A percentile compares a stretch with the other conserved stretches of the same genome.
Evolutionary conservation across 2,797 vertebrate species (phyloP).

Genomic region (Danio kyathit): DNA sequence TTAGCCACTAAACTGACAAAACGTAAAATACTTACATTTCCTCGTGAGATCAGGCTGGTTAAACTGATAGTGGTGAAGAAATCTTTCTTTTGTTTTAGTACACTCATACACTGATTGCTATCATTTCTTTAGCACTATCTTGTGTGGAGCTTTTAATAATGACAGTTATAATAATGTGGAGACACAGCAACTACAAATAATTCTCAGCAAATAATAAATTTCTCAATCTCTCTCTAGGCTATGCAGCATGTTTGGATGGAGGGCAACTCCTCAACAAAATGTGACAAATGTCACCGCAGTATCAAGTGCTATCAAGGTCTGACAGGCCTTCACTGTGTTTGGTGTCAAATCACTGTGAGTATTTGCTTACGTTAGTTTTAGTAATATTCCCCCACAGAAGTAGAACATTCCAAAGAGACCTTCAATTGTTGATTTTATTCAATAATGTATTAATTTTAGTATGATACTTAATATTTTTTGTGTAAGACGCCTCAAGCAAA

Average conservation of each 20-base stretch:
- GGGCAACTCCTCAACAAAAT: slow-evolving; percentile 91
- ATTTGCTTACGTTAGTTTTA: not conserved
- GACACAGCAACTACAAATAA: too few species aligned
- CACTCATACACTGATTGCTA: not conserved
- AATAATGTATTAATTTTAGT: too few species aligned
- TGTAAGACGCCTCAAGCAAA: not conserved
- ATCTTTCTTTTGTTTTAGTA: not conserved
- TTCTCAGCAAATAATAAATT: not conserved
- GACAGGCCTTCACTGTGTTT: slow-evolving; percentile 92
- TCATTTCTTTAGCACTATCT: not conserved
- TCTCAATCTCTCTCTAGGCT: slow-evolving; percentile 76
- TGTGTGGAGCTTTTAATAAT: not conserved
- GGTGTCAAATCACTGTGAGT: slow-evolving; percentile 95
- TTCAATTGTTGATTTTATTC: too few species aligned
- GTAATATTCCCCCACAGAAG: not conserved
- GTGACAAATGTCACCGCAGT: slow-evolving; percentile 92
- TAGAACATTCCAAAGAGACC: too few species aligned
- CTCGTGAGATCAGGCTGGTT: too few species aligned
- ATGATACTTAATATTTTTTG: not conserved
- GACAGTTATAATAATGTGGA: too few species aligned
- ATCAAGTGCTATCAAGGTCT: slow-evolving; percentile 97
- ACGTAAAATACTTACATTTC: too few species aligned
- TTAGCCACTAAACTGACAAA: too few species aligned
- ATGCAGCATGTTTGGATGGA: slow-evolving; percentile 98
- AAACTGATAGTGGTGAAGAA: too few species aligned